Evolutionary conservation across 2,888 invertebrate species (phyloP).

Genomic region (Pomacea canaliculata): DNA sequence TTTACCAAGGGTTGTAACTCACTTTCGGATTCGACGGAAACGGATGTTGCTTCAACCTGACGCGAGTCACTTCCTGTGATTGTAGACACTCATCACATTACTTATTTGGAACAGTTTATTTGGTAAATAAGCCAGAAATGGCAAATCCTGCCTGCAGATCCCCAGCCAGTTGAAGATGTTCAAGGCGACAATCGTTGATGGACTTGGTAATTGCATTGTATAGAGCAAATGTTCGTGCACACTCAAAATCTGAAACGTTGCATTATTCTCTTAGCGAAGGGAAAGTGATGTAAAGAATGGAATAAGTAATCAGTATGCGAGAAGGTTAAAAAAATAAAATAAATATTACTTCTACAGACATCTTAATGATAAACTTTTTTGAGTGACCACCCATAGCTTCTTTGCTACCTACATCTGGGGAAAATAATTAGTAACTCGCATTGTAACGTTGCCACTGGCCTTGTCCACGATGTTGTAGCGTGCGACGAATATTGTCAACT

Average conservation of each 20-base stretch:
- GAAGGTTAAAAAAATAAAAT: background rate
- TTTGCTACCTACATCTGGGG: too few relatives aligned
- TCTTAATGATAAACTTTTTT: too few relatives aligned
- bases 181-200: constrained; percentile 89
- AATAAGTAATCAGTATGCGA: background rate
- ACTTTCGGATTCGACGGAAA: constrained; percentile 2
- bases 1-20: too few relatives aligned
- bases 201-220: constrained; percentile 75
- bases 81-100: background rate
- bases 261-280: background rate
- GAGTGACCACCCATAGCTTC: too few relatives aligned
- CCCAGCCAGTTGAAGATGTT: constrained; percentile 80
- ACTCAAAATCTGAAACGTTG: background rate
- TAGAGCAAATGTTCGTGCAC: background rate
- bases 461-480: too few relatives aligned
- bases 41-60: constrained; percentile 16
- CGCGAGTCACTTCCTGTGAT: constrained; percentile 17
- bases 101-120: background rate
- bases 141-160: constrained; percentile 82
- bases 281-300: background rate
- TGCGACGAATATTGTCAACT: too few relatives aligned
- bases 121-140: constrained; percentile 10
- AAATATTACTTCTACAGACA: too few relatives aligned
- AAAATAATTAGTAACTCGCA: too few relatives aligned
- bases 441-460: too few relatives aligned